Evolutionary conservation across 2,888 invertebrate species (phyloP).

Genomic region (Megaustenia siamemsis): DNA sequence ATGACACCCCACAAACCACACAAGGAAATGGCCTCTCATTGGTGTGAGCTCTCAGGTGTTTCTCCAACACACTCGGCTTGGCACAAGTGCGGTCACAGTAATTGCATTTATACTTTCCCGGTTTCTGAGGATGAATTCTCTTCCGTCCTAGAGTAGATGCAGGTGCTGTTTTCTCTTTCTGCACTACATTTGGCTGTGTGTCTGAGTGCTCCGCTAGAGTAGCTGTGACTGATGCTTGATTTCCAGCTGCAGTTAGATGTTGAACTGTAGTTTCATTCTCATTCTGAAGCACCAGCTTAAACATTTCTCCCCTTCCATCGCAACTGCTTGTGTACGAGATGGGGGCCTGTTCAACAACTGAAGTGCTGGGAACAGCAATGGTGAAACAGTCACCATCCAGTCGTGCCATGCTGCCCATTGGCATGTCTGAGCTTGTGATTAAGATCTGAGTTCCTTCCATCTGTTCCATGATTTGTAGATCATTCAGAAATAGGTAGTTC

Average conservation of each 20-base stretch:
- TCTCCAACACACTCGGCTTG: conserved; percentile 98
- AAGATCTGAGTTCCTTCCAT: conserved; percentile 53
- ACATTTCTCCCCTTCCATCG: conserved; percentile 26
- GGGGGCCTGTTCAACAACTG: conserved; percentile 31
- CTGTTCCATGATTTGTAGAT: conserved; percentile 38
- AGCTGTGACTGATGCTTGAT: not conserved
- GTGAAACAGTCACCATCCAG: conserved; percentile 42
- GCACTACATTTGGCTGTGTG: not conserved
- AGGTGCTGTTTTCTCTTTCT: conserved; percentile 30
- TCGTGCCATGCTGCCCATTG: not conserved
- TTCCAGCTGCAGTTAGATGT: not conserved
- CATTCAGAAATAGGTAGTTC: conserved; percentile 51
- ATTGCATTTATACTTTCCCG: conserved; percentile 90
- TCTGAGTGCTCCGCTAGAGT: not conserved
- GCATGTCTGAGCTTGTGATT: conserved; percentile 41
- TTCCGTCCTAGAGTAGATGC: conserved; percentile 59
- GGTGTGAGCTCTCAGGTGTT: conserved; percentile 98
- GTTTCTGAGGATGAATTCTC: conserved; percentile 65
- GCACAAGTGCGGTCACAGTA: conserved; percentile 98
- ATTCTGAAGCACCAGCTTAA: conserved; percentile 44
- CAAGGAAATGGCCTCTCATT: conserved; percentile 95
- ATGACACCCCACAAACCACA: conserved; percentile 95
- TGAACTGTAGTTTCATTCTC: conserved; percentile 9
- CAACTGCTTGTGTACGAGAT: conserved; percentile 30
- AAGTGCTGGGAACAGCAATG: conserved; percentile 37